phyloP scores from a whole-genome alignment of 2,888 invertebrate genomes.

The Harpalus rubripes region DNA sequence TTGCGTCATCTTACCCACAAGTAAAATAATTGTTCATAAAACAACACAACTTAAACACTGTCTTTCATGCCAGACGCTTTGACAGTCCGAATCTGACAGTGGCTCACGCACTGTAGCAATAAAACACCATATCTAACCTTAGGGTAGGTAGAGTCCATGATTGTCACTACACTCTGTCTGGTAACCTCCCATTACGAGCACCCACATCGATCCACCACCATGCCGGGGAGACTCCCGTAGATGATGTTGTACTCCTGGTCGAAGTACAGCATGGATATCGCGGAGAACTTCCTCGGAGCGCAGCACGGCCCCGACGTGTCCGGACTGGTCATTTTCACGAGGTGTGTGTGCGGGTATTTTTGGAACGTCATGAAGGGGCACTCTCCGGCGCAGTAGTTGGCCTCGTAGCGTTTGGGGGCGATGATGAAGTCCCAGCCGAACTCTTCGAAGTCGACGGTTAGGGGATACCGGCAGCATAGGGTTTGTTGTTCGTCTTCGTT shows the following conservation, averaged over 20 bases:
- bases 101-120: neutral
- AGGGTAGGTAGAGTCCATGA: neutral
- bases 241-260: slow-evolving; percentile 93
- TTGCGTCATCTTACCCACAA: neutral
- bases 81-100: neutral
- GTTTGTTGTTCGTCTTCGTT: slow-evolving; percentile 87
- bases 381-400: slow-evolving; percentile 97
- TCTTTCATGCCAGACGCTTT: neutral
- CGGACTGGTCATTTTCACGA: slow-evolving; percentile 89
- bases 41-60: neutral
- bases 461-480: slow-evolving; percentile 95
- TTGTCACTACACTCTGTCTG: too few species aligned
- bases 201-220: slow-evolving; percentile 96
- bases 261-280: slow-evolving; percentile 95
- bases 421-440: slow-evolving; percentile 99
- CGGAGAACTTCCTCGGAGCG: slow-evolving; percentile 92
- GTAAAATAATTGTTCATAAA: too few species aligned
- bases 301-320: slow-evolving; percentile 93
- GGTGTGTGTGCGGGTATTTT: slow-evolving; percentile 92
- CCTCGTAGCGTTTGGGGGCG: slow-evolving; percentile 95
- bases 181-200: slow-evolving; percentile 84
- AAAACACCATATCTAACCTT: too few species aligned
- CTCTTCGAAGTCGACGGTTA: slow-evolving; percentile 95
- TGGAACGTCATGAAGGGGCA: slow-evolving; percentile 94
- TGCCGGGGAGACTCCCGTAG: slow-evolving; percentile 92